Base-by-base conservation (phyloP, 1,140 invertebrate species). In the Sarcophaga peregrina region DNA sequence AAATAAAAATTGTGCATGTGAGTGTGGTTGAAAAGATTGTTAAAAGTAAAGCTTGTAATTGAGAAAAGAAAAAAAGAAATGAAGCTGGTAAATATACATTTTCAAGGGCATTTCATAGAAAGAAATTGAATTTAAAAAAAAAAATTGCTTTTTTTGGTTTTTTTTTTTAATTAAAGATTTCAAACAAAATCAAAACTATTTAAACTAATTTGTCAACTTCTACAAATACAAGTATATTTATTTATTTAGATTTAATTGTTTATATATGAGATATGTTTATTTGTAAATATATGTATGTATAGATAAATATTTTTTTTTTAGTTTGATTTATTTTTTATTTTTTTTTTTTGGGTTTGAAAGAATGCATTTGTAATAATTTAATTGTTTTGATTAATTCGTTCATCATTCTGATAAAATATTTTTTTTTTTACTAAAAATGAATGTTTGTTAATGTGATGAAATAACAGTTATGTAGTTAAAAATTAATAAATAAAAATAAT, bases 121-220 rank as follows among this genome's bases (percentile, higher is more conserved):
- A 52, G 9, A 52, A 20, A 68, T 9, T 20, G 17, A 62, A 13
- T n/a, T 13, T 13, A 62, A 62, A 62, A 62, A 62, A 62, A 62
- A 58, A 58, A 58, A 58, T 15, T 58, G 15, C 15, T n/a, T n/a
- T n/a, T n/a, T 6, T 15, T 58, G 54, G 1, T 58, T 58, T 58
- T 58, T 58, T 58, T n/a, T 58, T 58, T 20, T 37, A 37, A 37
- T 37, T 37, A 2, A 37, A 37, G 25, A 37, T 37, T 37, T 68
- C 17, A 68, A 68, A 68, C 62, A 68, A 68, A 68, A 68, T 68
- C 62, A 68, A 68, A 68, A 68, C 62, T 68, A 68, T 68, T 68
- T 68, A 68, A 68, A 68, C 62, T 68, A 68, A 68, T 58, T 58
- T 68, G 62, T 68, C 62, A 68, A 68, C 62, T 68, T 68, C 62